Base-by-base conservation (phyloP, 2,888 invertebrate species). In the Oxycera nigricornis region DNA sequence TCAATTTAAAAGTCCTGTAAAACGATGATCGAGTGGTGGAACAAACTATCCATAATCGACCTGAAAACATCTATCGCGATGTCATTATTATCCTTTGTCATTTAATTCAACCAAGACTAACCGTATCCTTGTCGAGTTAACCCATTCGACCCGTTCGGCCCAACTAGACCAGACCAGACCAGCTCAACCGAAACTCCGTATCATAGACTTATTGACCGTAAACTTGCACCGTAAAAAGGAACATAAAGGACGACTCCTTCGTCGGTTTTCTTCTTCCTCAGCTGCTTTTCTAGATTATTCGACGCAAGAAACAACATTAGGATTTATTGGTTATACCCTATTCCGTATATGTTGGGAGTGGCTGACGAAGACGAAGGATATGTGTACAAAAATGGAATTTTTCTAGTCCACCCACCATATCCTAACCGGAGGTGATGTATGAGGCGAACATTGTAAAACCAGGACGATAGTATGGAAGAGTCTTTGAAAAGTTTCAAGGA, bases 181-280 rank as follows among this genome's bases (percentile, higher is more conserved):
- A 31, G 30, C 31, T 31, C 31, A 30, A 31, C 17, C 11, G 26
- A 61, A 61, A n/a, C 50, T 50, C 17, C 22, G 50, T 46, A 30
- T 61, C 46, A 28, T 68, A n/a, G n/a, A 68, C 46, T 68, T 68
- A 68, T 68, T 50, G 67, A 68, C 67, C 67, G 67, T 68, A 68
- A 68, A 68, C 67, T 68, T 68, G 67, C 22, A 68, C 67, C n/a
- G 50, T 26, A 28, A 68, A 68, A 68, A 68, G 67, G 50, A 46
- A 28, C 67, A 50, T 28, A 46, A 68, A 68, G 22, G 50, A n/a
- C 30, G 26, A 14, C 50, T n/a, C 30, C 26, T n/a, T n/a, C n/a
- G n/a, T n/a, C n/a, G n/a, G n/a, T n/a, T n/a, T n/a, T n/a, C n/a
- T n/a, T n/a, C n/a, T n/a, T n/a, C n/a, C n/a, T n/a, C n/a, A n/a